Evolutionary conservation across 2,113 vertebrate genomes (phyloP).

Genomic region (Pelusios castaneus): DNA sequence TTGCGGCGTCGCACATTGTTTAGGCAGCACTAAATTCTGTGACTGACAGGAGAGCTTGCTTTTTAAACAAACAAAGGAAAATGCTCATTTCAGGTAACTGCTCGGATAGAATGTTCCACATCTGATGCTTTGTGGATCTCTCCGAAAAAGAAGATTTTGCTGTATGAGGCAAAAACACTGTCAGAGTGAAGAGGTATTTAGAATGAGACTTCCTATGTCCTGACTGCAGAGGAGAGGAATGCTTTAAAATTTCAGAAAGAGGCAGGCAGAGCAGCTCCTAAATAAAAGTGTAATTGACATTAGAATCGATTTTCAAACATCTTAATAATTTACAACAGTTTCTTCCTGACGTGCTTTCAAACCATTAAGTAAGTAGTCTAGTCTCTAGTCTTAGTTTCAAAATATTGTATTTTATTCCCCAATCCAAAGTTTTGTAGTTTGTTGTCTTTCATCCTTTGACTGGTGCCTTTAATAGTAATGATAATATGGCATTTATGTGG

Average conservation of each 20-base stretch:
- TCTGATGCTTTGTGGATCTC: not conserved
- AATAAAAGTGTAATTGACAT: not conserved
- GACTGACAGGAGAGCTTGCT: not conserved
- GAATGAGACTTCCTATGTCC: not conserved
- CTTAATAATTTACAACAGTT: not conserved
- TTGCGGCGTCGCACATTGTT: not conserved
- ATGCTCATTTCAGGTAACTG: not conserved
- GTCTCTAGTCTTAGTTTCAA: not conserved
- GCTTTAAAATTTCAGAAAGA: not conserved
- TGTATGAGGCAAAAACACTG: not conserved
- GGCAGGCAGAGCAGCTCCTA: not conserved
- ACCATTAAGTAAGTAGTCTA: not conserved
- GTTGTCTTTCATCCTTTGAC: not conserved
- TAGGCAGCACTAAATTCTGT: not conserved
- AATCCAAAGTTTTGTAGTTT: not conserved
- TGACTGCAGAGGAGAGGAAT: not conserved
- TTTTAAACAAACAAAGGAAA: not conserved
- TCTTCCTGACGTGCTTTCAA: not conserved
- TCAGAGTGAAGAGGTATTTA: not conserved
- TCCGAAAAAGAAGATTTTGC: not conserved
- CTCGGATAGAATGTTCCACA: not conserved
- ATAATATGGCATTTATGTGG: not conserved
- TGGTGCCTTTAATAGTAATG: not conserved
- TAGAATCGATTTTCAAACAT: not conserved
- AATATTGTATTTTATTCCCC: not conserved